Evolutionary conservation across 2,113 vertebrate species (phyloP).

Genomic region (Vulpes vulpes): DNA sequence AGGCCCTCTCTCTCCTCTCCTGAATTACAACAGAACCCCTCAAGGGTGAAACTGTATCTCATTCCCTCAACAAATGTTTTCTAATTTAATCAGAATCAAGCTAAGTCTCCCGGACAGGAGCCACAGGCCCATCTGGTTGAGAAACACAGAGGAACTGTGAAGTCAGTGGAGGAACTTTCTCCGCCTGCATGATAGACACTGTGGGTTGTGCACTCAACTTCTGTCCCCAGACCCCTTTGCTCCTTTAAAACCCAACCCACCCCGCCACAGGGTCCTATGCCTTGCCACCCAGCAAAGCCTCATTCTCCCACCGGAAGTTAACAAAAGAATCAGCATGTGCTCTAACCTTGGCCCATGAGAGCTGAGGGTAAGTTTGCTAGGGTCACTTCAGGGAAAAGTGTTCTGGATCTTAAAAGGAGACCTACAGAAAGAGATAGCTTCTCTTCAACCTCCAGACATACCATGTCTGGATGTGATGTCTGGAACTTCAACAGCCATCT

Average conservation of each 20-base stretch:
- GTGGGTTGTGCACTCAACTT: neutral
- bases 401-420: slow-evolving; percentile 21
- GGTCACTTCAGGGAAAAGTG: neutral
- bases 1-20: neutral
- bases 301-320: neutral
- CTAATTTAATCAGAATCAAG: neutral
- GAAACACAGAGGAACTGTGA: neutral
- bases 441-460: neutral
- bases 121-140: neutral
- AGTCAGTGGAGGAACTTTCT: neutral
- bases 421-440: neutral
- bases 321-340: neutral
- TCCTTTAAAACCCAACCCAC: neutral
- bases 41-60: neutral
- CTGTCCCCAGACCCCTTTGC: neutral
- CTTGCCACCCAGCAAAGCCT: neutral
- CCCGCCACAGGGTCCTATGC: neutral
- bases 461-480: neutral
- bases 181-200: neutral
- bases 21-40: neutral
- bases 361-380: neutral
- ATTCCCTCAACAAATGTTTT: slow-evolving; percentile 33
- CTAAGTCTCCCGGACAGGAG: neutral
- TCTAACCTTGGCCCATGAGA: neutral
- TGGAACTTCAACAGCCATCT: neutral